phyloP scores from a whole-genome alignment of 2,888 invertebrate genomes.

The Amphipyra berbera region DNA sequence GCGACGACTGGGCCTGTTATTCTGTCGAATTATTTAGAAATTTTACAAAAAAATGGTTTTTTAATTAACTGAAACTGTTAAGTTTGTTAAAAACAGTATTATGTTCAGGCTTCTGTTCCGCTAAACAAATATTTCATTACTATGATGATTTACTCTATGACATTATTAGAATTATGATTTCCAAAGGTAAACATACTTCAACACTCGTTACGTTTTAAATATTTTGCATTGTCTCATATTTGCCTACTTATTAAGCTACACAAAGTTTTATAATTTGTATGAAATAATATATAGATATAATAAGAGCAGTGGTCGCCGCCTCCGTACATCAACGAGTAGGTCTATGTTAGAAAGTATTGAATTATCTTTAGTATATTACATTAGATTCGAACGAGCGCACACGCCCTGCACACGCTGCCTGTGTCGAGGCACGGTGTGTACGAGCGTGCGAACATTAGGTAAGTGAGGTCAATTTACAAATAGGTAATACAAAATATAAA shows the following conservation, averaged over 20 bases:
- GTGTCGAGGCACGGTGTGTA: neutral
- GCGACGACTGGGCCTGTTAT: slow-evolving; percentile 12
- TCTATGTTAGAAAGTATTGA: slow-evolving; percentile 34
- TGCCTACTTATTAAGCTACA: neutral
- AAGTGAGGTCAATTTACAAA: slow-evolving; percentile 8
- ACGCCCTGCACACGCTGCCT: neutral
- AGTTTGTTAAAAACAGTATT: slow-evolving; percentile 1
- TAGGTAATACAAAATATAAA: neutral
- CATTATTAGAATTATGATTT: slow-evolving; percentile 6
- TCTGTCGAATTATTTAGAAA: neutral
- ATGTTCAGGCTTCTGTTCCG: slow-evolving; percentile 1
- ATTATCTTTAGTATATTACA: slow-evolving; percentile 41
- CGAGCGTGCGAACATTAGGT: neutral
- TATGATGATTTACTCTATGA: slow-evolving; percentile 8
- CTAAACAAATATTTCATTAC: slow-evolving; percentile 2
- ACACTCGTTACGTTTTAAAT: neutral
- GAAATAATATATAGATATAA: neutral
- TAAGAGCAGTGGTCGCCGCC: slow-evolving; percentile 13
- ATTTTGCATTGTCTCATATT: neutral
- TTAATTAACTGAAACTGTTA: neutral
- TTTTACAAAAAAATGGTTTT: neutral
- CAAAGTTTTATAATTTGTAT: neutral
- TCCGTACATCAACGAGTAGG: slow-evolving; percentile 24
- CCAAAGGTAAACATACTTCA: neutral
- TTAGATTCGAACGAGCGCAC: neutral